phyloP scores from a whole-genome alignment of 2,888 invertebrate species.

The Callinectes sapidus region DNA sequence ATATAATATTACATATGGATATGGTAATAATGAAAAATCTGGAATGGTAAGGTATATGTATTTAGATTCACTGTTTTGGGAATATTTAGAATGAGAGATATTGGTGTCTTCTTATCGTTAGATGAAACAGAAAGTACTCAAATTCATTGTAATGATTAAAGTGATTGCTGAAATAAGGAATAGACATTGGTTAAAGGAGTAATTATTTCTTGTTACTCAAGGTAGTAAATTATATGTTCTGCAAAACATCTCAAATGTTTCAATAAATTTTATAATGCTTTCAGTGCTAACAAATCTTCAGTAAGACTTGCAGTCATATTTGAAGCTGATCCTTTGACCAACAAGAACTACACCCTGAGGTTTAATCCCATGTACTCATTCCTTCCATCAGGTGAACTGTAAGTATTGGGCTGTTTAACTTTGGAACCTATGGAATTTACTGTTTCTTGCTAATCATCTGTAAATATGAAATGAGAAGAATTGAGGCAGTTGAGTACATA shows the following conservation, averaged over 20 bases:
- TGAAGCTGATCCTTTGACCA: not conserved
- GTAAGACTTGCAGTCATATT: constrained; percentile 40
- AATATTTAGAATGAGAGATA: not conserved
- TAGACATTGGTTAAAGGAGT: too few relatives aligned
- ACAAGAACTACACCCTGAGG: constrained; percentile 80
- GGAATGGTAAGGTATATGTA: not conserved
- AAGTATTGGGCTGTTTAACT: not conserved
- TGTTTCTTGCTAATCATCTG: not conserved
- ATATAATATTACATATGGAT: not conserved
- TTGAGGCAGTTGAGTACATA: not conserved
- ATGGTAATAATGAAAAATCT: not conserved
- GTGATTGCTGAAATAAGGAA: not conserved
- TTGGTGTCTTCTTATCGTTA: not conserved
- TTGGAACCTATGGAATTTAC: not conserved
- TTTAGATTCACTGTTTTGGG: not conserved
- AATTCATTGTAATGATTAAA: too few relatives aligned
- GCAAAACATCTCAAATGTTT: too few relatives aligned
- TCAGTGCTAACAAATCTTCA: not conserved
- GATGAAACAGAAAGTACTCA: too few relatives aligned
- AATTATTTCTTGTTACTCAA: not conserved
- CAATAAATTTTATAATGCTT: not conserved
- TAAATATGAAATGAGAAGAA: not conserved
- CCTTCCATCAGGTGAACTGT: constrained; percentile 80
- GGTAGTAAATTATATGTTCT: not conserved
- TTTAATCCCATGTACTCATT: constrained; percentile 95